Conservation (phyloP, 2,888 invertebrate species). For the Cotesia congregata region DNA sequence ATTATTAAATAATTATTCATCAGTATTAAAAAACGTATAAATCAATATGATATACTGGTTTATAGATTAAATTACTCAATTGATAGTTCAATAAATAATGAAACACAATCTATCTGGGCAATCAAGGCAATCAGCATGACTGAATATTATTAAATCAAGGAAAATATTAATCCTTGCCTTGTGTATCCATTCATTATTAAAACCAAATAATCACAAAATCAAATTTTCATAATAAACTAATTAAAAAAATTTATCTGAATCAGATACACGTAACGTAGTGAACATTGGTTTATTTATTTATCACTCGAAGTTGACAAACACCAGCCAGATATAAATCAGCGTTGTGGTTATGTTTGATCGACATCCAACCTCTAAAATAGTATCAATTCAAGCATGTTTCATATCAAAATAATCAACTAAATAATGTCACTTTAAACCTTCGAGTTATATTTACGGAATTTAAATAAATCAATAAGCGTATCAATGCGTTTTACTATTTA, state of each 20-base stretch:
- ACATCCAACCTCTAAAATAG: constrained; percentile 20
- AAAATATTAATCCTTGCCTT: constrained; percentile 33
- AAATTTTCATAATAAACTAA: neutral
- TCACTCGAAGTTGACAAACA: constrained; percentile 15
- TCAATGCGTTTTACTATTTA: constrained; percentile 31
- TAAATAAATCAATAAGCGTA: neutral
- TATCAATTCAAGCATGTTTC: constrained; percentile 10
- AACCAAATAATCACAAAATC: neutral
- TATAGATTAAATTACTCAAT: neutral
- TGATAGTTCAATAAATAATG: neutral
- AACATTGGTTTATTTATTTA: constrained; percentile 3
- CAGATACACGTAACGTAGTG: constrained; percentile 3
- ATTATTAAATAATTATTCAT: neutral
- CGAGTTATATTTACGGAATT: constrained; percentile 36
- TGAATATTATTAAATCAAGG: constrained; percentile 15
- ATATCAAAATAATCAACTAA: constrained; percentile 31
- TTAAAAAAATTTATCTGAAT: neutral
- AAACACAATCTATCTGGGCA: neutral
- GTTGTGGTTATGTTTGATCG: constrained; percentile 33
- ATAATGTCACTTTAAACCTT: constrained; percentile 33
- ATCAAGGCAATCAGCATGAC: constrained; percentile 25
- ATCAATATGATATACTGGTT: neutral
- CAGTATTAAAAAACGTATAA: neutral
- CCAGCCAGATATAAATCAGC: neutral
- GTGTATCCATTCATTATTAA: constrained; percentile 31